Conservation (phyloP, 2,888 invertebrate genomes). For the Tipula unca region DNA sequence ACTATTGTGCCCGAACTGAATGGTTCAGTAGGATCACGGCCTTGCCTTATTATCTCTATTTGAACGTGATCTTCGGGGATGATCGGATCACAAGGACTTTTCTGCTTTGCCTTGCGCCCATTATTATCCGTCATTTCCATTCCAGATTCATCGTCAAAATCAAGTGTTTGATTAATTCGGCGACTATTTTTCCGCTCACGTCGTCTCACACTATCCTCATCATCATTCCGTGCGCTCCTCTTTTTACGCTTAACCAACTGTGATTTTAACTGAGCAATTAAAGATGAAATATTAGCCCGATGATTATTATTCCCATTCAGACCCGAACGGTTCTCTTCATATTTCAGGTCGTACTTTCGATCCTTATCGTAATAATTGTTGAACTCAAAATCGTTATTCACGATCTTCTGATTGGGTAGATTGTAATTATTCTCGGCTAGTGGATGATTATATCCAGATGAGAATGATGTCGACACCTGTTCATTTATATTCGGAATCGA, state of each 20-base stretch:
- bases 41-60: conserved; percentile 61
- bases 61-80: conserved; percentile 53
- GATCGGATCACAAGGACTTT: conserved; percentile 60
- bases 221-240: conserved; percentile 25
- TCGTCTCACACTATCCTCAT: conserved; percentile 20
- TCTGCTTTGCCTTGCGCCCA: conserved; percentile 34
- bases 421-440: neutral
- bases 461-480: neutral
- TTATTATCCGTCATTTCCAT: conserved; percentile 19
- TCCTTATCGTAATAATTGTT: neutral
- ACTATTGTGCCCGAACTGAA: conserved; percentile 71
- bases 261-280: conserved; percentile 35
- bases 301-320: neutral
- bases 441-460: neutral
- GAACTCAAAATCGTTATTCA: neutral
- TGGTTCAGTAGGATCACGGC: conserved; percentile 59
- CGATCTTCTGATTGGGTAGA: neutral
- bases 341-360: neutral
- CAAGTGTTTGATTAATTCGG: neutral
- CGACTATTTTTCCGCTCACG: neutral
- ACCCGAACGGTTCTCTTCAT: neutral
- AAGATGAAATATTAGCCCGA: conserved; percentile 15
- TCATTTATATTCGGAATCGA: conserved; percentile 32
- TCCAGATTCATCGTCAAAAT: conserved; percentile 22
- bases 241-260: conserved; percentile 34